Conservation (phyloP, 2,797 vertebrate genomes). For the Meda fulgida region DNA sequence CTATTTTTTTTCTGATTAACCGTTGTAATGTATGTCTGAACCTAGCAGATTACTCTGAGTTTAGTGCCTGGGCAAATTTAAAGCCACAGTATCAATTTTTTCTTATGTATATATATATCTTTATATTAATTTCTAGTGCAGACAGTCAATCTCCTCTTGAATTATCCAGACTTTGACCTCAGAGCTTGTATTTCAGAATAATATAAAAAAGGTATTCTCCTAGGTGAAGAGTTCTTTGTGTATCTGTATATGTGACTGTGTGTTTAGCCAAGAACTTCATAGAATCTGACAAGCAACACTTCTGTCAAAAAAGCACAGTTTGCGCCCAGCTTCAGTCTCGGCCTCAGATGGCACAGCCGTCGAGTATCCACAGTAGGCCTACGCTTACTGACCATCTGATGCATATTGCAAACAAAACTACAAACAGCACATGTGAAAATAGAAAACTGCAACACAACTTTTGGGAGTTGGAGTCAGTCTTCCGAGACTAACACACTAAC, state of each 20-base stretch:
- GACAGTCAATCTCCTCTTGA: conserved; percentile 4
- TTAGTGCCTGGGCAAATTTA: not conserved
- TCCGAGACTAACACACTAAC: too few relatives aligned
- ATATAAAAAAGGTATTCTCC: not conserved
- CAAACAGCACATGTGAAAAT: too few relatives aligned
- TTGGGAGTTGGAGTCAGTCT: not conserved
- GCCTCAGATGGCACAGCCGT: not conserved
- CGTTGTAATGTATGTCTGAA: not conserved
- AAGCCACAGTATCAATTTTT: not conserved
- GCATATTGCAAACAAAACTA: not conserved
- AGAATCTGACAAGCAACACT: not conserved
- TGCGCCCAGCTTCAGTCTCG: not conserved
- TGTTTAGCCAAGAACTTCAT: not conserved
- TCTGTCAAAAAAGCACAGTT: not conserved
- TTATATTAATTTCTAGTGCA: not conserved
- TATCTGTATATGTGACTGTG: conserved; percentile 19
- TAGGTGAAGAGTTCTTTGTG: conserved; percentile 12
- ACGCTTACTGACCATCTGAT: not conserved
- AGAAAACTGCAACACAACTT: not conserved
- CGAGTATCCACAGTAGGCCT: not conserved
- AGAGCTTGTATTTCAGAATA: not conserved
- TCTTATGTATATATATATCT: too few relatives aligned
- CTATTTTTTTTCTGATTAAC: conserved; percentile 24
- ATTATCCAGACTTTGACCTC: conserved; percentile 20
- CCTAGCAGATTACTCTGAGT: not conserved